phyloP scores from a whole-genome alignment of 2,888 invertebrate species.

The Drosophila recens region DNA sequence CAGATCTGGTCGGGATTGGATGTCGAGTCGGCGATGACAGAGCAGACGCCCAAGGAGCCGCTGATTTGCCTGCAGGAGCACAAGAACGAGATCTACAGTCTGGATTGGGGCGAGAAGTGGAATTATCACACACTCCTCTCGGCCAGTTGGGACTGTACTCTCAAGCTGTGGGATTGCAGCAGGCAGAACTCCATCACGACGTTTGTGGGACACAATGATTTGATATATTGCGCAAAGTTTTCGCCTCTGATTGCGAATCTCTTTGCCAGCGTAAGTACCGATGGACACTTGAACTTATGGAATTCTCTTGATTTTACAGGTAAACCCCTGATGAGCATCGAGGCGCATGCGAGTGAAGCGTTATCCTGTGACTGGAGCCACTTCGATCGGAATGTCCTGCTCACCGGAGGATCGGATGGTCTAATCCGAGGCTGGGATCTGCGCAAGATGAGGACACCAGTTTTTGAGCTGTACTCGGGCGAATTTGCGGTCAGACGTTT shows the following conservation, averaged over 20 bases:
- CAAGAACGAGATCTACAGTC: conserved; percentile 91
- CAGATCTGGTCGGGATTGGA: conserved; percentile 91
- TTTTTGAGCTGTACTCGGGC: conserved; percentile 91
- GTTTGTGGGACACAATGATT: conserved; percentile 90
- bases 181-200: conserved; percentile 89
- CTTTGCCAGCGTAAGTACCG: conserved; percentile 93
- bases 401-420: conserved; percentile 92
- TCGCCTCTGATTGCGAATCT: conserved; percentile 91
- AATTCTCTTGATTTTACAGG: conserved; percentile 87
- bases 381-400: conserved; percentile 90
- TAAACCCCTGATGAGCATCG: conserved; percentile 83
- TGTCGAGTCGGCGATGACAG: conserved; percentile 67
- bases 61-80: conserved; percentile 87
- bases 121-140: conserved; percentile 89
- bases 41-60: conserved; percentile 78
- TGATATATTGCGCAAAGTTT: conserved; percentile 93
- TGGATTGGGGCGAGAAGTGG: conserved; percentile 92
- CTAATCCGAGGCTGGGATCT: conserved; percentile 93
- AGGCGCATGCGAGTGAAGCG: conserved; percentile 88
- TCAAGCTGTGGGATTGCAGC: conserved; percentile 92
- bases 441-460: conserved; percentile 88
- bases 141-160: conserved; percentile 93
- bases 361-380: conserved; percentile 94
- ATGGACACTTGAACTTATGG: conserved; percentile 92
- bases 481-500: conserved; percentile 92